These are phyloP conservation scores for Drosophila subsilvestris DNA, from an alignment of 2,888 invertebrate species.

Conservation along the genomic window DNA sequence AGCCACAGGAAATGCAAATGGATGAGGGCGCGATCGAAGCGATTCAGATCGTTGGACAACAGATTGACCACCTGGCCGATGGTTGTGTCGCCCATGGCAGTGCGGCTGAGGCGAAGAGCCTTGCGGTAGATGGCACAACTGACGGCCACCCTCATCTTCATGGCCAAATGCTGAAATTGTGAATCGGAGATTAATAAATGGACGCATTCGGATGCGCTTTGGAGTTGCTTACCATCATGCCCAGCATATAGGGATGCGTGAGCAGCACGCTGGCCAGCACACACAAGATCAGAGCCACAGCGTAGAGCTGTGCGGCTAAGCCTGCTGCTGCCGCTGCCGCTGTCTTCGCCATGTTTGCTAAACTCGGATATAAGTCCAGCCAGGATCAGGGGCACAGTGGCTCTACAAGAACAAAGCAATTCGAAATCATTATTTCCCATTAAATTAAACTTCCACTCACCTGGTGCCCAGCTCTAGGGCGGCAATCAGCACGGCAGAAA, in stretches of 20 bases:
- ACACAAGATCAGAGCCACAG: slow-evolving; percentile 89
- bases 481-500: slow-evolving; percentile 86
- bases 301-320: slow-evolving; percentile 89
- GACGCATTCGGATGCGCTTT: slow-evolving; percentile 85
- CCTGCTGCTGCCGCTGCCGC: slow-evolving; percentile 20
- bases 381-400: slow-evolving; percentile 87
- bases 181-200: neutral
- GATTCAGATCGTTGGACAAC: slow-evolving; percentile 96
- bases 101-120: slow-evolving; percentile 88
- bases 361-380: slow-evolving; percentile 88
- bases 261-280: slow-evolving; percentile 90
- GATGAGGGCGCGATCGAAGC: slow-evolving; percentile 87
- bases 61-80: slow-evolving; percentile 92
- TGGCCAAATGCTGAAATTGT: slow-evolving; percentile 85
- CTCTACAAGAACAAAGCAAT: slow-evolving; percentile 83
- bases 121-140: slow-evolving; percentile 89
- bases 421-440: neutral
- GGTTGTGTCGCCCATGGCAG: slow-evolving; percentile 90
- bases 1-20: slow-evolving; percentile 97
- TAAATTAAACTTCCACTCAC: slow-evolving; percentile 58
- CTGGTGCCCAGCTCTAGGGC: slow-evolving; percentile 87
- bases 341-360: slow-evolving; percentile 52
- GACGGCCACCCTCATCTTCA: slow-evolving; percentile 88
- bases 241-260: slow-evolving; percentile 93
- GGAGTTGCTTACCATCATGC: slow-evolving; percentile 33